Conservation (phyloP, 2,113 vertebrate genomes). For the Solea solea region DNA sequence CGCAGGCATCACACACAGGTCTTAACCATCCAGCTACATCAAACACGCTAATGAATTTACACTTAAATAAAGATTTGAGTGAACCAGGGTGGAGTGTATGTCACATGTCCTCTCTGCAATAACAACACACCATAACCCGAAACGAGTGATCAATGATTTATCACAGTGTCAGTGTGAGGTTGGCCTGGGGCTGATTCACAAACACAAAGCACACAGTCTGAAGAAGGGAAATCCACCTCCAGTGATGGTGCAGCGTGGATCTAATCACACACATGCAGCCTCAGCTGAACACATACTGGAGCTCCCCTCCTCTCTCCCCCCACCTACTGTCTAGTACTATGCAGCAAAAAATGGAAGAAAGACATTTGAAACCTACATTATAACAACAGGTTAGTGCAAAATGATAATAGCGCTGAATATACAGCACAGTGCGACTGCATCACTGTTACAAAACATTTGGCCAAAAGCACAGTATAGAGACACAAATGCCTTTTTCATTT, state of each 20-base stretch:
- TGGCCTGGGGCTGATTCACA: slow-evolving; percentile 58
- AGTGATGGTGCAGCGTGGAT: slow-evolving; percentile 38
- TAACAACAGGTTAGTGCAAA: neutral
- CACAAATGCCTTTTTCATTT: neutral
- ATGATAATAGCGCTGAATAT: neutral
- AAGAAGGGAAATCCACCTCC: slow-evolving; percentile 62
- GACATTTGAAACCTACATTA: neutral
- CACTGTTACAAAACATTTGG: too few relatives aligned
- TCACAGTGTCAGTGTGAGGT: slow-evolving; percentile 60
- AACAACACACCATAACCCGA: slow-evolving; percentile 58
- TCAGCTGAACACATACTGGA: slow-evolving; percentile 26
- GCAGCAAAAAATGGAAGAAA: slow-evolving; percentile 17
- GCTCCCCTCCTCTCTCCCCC: neutral
- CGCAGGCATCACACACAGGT: slow-evolving; percentile 21
- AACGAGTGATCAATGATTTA: slow-evolving; percentile 73
- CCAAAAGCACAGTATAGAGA: slow-evolving; percentile 5
- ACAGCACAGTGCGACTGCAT: neutral
- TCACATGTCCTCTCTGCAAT: slow-evolving; percentile 46
- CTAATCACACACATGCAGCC: slow-evolving; percentile 44
- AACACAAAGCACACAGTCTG: slow-evolving; percentile 59
- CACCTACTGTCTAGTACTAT: slow-evolving; percentile 11
- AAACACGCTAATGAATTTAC: slow-evolving; percentile 61
- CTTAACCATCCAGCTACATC: slow-evolving; percentile 47
- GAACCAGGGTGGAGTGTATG: slow-evolving; percentile 43
- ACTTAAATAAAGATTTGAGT: slow-evolving; percentile 63